These are phyloP conservation scores for Drosophila trichaetosa DNA, from an alignment of 2,888 invertebrate species.

Conservation along the genomic window DNA sequence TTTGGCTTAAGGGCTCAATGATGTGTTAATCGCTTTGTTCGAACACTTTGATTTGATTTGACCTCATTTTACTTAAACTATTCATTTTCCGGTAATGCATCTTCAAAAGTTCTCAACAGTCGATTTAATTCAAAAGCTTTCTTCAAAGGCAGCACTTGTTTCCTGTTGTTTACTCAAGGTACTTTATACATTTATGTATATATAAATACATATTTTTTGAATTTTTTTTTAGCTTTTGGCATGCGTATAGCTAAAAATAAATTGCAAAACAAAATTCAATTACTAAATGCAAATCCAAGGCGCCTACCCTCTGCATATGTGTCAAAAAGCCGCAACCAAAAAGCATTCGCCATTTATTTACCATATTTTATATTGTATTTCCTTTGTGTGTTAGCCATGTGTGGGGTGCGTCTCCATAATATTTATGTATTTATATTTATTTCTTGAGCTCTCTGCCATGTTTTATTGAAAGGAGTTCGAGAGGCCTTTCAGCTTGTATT, in stretches of 20 bases:
- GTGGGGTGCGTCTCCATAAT: conserved; percentile 62
- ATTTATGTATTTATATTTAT: conserved; percentile 70
- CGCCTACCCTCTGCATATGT: conserved; percentile 42
- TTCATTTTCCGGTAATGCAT: background rate
- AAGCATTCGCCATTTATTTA: conserved; percentile 67
- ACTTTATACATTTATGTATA: conserved; percentile 19
- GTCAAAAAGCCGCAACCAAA: conserved; percentile 68
- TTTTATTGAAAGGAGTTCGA: conserved; percentile 77
- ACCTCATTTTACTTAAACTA: background rate
- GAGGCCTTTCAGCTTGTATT: conserved; percentile 39
- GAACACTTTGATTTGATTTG: background rate
- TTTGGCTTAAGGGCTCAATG: background rate
- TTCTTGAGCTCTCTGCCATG: conserved; percentile 49
- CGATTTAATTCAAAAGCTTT: conserved; percentile 14
- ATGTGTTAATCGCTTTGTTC: background rate
- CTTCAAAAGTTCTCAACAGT: background rate
- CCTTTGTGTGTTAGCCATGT: conserved; percentile 40
- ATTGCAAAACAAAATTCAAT: conserved; percentile 79
- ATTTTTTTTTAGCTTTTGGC: conserved; percentile 52
- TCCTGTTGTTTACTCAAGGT: conserved; percentile 32
- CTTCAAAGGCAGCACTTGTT: conserved; percentile 31
- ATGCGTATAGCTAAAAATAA: conserved; percentile 59
- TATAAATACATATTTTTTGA: conserved; percentile 9
- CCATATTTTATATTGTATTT: conserved; percentile 63
- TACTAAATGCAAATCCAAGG: conserved; percentile 76